Conservation (phyloP, 2,113 vertebrate genomes). For the Centropus unirufus region DNA sequence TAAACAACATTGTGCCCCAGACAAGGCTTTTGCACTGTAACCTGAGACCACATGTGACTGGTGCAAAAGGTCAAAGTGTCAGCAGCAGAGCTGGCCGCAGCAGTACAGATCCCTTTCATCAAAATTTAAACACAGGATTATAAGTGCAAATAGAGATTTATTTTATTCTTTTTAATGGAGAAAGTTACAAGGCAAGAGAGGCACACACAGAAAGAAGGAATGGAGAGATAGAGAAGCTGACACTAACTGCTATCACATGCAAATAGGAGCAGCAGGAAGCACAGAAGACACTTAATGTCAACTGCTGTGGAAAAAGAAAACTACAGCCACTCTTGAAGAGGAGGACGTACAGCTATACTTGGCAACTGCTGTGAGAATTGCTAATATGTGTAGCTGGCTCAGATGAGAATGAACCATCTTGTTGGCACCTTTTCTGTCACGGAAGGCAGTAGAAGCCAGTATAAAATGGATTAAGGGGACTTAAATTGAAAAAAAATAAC, state of each 20-base stretch:
- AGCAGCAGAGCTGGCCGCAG: background rate
- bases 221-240: background rate
- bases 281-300: constrained; percentile 59
- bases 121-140: background rate
- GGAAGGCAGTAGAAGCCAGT: constrained; percentile 35
- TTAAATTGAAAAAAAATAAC: constrained; percentile 37
- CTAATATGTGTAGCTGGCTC: constrained; percentile 66
- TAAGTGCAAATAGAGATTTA: background rate
- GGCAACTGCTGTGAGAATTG: constrained; percentile 65
- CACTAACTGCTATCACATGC: background rate
- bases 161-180: background rate
- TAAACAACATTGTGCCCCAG: background rate
- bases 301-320: constrained; percentile 56
- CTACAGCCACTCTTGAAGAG: constrained; percentile 32
- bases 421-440: constrained; percentile 61
- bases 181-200: background rate
- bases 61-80: background rate
- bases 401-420: constrained; percentile 32
- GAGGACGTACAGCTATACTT: constrained; percentile 26
- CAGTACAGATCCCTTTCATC: background rate
- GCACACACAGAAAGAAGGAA: background rate
- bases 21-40: background rate
- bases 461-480: constrained; percentile 56
- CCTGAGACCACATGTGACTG: background rate
- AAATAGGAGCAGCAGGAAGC: constrained; percentile 42